Percentiles rank a stretch among this genome's conserved stretches.
Evolutionary conservation across 2,113 vertebrate species (phyloP).

Genomic region (Alouatta palliata): DNA sequence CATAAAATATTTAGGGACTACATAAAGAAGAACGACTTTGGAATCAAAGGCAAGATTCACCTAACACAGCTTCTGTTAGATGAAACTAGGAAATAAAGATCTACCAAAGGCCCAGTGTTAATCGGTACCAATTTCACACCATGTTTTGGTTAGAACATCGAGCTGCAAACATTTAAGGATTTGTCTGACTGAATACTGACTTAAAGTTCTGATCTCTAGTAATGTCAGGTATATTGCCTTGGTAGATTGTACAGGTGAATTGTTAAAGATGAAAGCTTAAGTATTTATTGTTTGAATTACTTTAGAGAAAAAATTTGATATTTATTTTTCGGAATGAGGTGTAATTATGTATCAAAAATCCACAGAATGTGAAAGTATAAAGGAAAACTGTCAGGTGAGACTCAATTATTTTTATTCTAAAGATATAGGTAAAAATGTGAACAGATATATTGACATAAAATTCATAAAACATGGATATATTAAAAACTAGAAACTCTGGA

Average conservation of each 20-base stretch:
- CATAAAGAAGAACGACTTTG: not conserved
- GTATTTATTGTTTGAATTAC: not conserved
- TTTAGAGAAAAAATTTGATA: not conserved
- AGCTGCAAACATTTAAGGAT: not conserved
- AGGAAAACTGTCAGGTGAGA: slow-evolving; percentile 88
- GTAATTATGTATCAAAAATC: slow-evolving; percentile 89
- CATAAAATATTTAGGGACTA: not conserved
- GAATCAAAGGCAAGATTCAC: not conserved
- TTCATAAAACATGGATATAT: not conserved
- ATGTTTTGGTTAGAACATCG: not conserved
- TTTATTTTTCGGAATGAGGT: slow-evolving; percentile 85
- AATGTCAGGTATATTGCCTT: not conserved
- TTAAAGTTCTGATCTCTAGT: not conserved
- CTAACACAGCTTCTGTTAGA: not conserved
- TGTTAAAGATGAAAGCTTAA: slow-evolving; percentile 21
- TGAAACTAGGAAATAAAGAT: not conserved
- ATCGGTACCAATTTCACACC: not conserved
- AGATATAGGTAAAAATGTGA: not conserved
- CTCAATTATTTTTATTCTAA: slow-evolving; percentile 8
- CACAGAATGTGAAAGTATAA: slow-evolving; percentile 84
- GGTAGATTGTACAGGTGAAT: not conserved
- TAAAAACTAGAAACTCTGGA: not conserved
- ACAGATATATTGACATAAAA: not conserved
- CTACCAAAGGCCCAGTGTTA: not conserved
- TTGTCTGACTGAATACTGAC: not conserved